Base-by-base conservation (phyloP, 2,797 vertebrate genomes). In the Microtus agrestis region DNA sequence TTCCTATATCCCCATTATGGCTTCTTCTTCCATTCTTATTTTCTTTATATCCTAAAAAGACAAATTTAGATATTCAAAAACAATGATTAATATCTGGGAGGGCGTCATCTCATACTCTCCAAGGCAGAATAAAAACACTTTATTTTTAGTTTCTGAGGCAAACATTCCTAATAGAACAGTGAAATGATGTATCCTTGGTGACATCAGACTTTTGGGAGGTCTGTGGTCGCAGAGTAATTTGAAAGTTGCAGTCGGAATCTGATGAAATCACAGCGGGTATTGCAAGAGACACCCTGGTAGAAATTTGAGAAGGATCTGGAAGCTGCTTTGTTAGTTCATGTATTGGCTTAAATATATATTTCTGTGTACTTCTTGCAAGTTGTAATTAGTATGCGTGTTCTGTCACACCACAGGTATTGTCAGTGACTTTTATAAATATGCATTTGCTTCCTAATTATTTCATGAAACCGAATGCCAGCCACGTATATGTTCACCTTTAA, bases 171-270 rank as follows among this genome's bases (percentile, higher is more conserved):
- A 89, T 48, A 95, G 80, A 92, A 37, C 37, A 80, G 63, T 86
- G 93, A 91, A 92, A 96, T 96, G 43, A 89, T 89, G 87, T 88
- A 73, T 76, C 86, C 93, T 89, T 0, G 3, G 78, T 96, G 97
- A 92, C 95, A 89, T 96, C 97, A 96, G 95, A 92, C 80, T 81
- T 96, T 93, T 51, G 93, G 91, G 96, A 96, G 94, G 81, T 84
- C 74, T 61, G 3, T 40, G 86, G 82, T 76, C 82, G 77, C 37
- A 91, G 88, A 59, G 46, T 92, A 91, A 97, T 93, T 96, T 91
- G 69, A 94, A 90, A 94, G 86, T 51, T 95, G 91, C 46, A 73
- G 74, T 95, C 89, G 93, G 94, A 94, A 88, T 92, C 95, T 97
- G 95, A 96, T 96, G 95, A 96, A 97, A 97, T 92, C 63, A 79